Evolutionary conservation across 2,113 vertebrate genomes (phyloP).

Genomic region (Pimephales promelas): DNA sequence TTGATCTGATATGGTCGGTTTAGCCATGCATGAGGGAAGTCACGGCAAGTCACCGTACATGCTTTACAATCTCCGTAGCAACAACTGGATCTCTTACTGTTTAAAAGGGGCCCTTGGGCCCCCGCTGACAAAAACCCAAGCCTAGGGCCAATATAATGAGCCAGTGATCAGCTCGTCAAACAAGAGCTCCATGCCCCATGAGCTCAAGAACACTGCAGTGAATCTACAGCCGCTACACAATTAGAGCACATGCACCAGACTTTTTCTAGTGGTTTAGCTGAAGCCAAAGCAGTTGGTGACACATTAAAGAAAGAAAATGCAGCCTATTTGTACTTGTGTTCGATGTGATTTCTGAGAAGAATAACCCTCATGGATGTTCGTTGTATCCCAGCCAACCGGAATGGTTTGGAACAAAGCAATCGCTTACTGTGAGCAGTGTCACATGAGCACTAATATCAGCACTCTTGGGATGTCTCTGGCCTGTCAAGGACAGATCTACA

Average conservation of each 20-base stretch:
- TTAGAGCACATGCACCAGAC: background rate
- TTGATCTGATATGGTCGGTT: background rate
- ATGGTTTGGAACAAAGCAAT: background rate
- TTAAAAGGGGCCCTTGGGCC: conserved; percentile 16
- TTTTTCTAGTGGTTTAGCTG: background rate
- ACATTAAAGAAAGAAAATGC: conserved; percentile 6
- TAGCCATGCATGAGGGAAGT: background rate
- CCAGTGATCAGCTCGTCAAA: conserved; percentile 13
- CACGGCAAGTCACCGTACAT: background rate
- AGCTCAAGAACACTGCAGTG: conserved; percentile 5
- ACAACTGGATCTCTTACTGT: conserved; percentile 28
- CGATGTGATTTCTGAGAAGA: background rate
- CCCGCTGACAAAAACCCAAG: conserved; percentile 29
- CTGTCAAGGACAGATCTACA: background rate
- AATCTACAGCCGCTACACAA: conserved; percentile 5
- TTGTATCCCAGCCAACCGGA: background rate
- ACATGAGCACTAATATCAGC: background rate
- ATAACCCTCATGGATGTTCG: background rate
- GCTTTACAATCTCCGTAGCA: conserved; percentile 29
- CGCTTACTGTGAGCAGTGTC: background rate
- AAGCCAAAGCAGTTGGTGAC: conserved; percentile 4
- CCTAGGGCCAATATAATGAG: conserved; percentile 29
- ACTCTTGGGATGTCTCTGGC: background rate
- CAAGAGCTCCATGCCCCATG: conserved; percentile 23
- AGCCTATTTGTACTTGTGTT: background rate